phyloP scores from a whole-genome alignment of 2,113 vertebrate species.

The Anolis carolinensis region DNA sequence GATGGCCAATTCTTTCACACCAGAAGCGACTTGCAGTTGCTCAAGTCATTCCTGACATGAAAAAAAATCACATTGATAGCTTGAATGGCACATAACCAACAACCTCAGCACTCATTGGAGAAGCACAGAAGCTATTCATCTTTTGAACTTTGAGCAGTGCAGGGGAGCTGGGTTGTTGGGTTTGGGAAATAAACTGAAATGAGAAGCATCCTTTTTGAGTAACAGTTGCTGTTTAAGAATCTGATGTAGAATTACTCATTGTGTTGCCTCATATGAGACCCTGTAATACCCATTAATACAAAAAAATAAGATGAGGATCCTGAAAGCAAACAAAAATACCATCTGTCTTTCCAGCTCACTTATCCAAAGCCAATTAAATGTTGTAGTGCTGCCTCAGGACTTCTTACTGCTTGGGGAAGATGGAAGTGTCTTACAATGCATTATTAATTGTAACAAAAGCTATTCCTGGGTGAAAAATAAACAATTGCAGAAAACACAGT shows the following conservation, averaged over 20 bases:
- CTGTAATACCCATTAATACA: background rate
- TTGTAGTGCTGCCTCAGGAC: background rate
- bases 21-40: no score
- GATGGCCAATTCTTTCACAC: no score
- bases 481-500: no score
- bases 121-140: background rate
- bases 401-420: background rate
- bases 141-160: background rate
- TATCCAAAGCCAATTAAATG: background rate
- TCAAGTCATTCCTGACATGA: no score
- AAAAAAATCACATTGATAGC: no score
- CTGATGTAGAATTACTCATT: background rate
- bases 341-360: background rate
- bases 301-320: background rate
- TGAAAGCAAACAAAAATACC: background rate
- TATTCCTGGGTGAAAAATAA: no score
- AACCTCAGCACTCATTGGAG: background rate
- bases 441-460: background rate
- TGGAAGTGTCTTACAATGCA: background rate
- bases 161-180: background rate
- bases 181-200: background rate
- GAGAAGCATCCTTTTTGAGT: background rate
- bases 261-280: no score
- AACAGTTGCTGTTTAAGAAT: background rate
- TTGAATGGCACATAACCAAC: no score